Base-by-base conservation (phyloP, 2,113 vertebrate species). In the Gambusia holbrooki region DNA sequence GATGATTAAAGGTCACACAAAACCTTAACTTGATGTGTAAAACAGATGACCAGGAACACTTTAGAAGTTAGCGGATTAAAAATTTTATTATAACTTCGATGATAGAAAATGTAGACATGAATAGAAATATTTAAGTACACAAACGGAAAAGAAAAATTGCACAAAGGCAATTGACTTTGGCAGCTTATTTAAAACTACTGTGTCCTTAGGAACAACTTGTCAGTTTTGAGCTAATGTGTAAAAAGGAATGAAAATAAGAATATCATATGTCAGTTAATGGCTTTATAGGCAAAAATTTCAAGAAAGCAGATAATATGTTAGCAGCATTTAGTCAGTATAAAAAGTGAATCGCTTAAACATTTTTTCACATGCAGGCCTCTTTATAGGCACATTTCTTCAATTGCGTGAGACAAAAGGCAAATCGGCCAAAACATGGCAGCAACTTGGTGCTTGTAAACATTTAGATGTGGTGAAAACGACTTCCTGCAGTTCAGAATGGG, bases 61-160 rank as follows among this genome's bases (percentile, higher is more conserved):
- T 58, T n/a, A 58, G 25, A 58, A 29, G 0, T 62, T 63, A 10
- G 66, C 12, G 62, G 17, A 65, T 4, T 45, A 73, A 17, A 25
- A 11, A 51, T 81, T 76, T 71, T 67, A 42, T 76, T 25, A 17
- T 11, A 63, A 35, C 14, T 3, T 69, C n/a, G 22, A 29, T 37
- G 6, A 14, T 4, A 67, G 2, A 60, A 33, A n/a, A 61, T 84
- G 79, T 22, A 84, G 76, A 78, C 66, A 10, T 37, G 8, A 71
- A 61, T 3, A 2, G 32, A 62, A 1, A 8, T 30, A 14, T 63
- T 33, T 25, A 66, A 76, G 30, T 45, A 11, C 22, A 63, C 22
- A 67, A 17, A 8, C 9, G 5, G 15, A 27, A 66, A 5, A 62
- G 73, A 63, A 1, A 10, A 32, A 12, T 48, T 0, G 9, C 19